Percentiles rank a stretch among this genome's conserved stretches.
Evolutionary conservation across 2,888 invertebrate genomes (phyloP).

Genomic region (Lydus trimaculatus): DNA sequence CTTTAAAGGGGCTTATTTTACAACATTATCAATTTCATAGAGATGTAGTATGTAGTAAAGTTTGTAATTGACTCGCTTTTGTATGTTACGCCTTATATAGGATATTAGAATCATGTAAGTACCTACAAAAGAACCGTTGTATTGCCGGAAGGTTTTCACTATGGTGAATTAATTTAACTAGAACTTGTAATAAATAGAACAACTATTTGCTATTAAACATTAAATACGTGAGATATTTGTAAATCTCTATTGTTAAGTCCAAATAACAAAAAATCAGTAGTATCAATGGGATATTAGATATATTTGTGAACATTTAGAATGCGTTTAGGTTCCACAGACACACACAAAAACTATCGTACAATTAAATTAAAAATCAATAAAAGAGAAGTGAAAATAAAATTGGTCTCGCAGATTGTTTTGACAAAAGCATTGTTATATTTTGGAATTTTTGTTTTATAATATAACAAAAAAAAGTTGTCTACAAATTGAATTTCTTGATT

Average conservation of each 20-base stretch:
- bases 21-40: not conserved
- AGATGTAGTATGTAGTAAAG: not conserved
- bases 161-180: conserved; percentile 13
- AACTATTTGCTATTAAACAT: conserved; percentile 16
- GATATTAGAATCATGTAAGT: not conserved
- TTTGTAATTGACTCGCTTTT: not conserved
- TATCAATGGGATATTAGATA: not conserved
- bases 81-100: conserved; percentile 1
- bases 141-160: not conserved
- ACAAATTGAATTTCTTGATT: no score
- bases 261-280: no score
- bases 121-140: not conserved
- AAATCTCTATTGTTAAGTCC: not conserved
- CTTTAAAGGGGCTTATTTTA: not conserved
- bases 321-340: not conserved
- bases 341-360: not conserved
- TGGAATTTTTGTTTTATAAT: not conserved
- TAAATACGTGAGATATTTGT: conserved; percentile 14
- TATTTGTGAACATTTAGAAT: not conserved
- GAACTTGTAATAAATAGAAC: conserved; percentile 16
- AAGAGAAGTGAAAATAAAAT: not conserved
- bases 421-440: not conserved
- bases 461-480: not conserved
- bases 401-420: not conserved
- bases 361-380: conserved; percentile 1